Conservation (phyloP, 1,140 invertebrate species). For the Tetranychus cinnabarinus region DNA sequence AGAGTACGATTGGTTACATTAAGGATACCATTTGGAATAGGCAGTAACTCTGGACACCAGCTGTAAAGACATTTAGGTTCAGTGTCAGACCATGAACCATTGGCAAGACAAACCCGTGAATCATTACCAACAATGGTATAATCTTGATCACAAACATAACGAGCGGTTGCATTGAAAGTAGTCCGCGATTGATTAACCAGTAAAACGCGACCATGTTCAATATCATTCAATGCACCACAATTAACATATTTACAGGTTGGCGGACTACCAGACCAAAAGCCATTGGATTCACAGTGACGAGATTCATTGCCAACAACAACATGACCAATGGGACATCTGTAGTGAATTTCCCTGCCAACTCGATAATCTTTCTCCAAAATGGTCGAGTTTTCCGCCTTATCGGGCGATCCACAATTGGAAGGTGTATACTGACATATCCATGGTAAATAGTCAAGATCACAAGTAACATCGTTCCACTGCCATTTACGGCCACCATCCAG, state of each 20-base stretch:
- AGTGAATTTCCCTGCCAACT: constrained; percentile 42
- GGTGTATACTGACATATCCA: constrained; percentile 69
- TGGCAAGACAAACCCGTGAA: constrained; percentile 34
- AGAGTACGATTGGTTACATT: constrained; percentile 38
- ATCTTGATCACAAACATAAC: constrained; percentile 52
- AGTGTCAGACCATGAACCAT: constrained; percentile 62
- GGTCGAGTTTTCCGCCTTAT: constrained; percentile 56
- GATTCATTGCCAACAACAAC: constrained; percentile 44
- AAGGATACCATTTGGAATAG: constrained; percentile 52
- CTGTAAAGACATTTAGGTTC: constrained; percentile 48
- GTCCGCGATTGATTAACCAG: constrained; percentile 38
- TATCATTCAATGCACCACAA: constrained; percentile 39
- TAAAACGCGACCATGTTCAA: constrained; percentile 45
- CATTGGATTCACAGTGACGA: constrained; percentile 15
- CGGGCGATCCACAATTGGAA: constrained; percentile 56
- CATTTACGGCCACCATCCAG: constrained; percentile 63
- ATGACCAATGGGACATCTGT: constrained; percentile 55
- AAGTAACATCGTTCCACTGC: constrained; percentile 85
- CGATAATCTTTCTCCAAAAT: constrained; percentile 41
- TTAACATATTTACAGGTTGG: constrained; percentile 42
- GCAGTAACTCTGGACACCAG: constrained; percentile 45
- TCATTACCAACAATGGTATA: constrained; percentile 46
- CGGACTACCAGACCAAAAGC: constrained; percentile 33
- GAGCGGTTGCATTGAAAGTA: constrained; percentile 44
- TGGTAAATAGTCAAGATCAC: constrained; percentile 52